Evolutionary conservation across 2,888 invertebrate species (phyloP).

Genomic region (Tribolium freemani): DNA sequence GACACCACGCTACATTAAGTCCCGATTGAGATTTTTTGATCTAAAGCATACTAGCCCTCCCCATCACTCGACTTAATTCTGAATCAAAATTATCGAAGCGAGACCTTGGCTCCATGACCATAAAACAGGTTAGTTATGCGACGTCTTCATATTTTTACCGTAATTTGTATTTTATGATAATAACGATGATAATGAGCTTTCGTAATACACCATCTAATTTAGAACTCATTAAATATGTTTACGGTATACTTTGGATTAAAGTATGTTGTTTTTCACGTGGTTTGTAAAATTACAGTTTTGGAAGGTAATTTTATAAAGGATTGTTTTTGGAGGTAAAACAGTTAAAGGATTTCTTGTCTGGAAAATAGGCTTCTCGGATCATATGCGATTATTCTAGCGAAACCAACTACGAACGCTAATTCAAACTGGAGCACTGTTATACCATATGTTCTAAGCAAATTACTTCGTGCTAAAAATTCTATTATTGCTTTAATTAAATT

Average conservation of each 20-base stretch:
- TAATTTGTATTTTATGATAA: slow-evolving; percentile 28
- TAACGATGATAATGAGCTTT: slow-evolving; percentile 20
- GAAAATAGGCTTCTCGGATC: neutral
- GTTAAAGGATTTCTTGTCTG: neutral
- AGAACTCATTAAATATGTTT: slow-evolving; percentile 19
- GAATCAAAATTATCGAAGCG: slow-evolving; percentile 7
- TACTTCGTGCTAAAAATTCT: neutral
- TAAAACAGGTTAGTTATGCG: slow-evolving; percentile 4
- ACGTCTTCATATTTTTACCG: neutral
- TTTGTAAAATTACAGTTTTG: neutral
- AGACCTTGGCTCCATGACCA: neutral
- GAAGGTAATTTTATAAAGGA: neutral
- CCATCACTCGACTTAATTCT: slow-evolving; percentile 6
- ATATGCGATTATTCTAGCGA: neutral
- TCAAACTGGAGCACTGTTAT: neutral
- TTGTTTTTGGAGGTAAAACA: neutral
- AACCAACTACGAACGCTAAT: neutral
- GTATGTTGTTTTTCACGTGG: neutral
- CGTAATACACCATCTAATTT: slow-evolving; percentile 21
- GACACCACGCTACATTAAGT: slow-evolving; percentile 18
- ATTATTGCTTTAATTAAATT: neutral
- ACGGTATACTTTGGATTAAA: neutral
- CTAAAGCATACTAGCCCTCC: slow-evolving; percentile 1
- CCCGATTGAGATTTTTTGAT: slow-evolving; percentile 24
- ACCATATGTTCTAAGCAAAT: neutral